Percentiles rank a stretch among this genome's conserved stretches.
phyloP scores from a whole-genome alignment of 2,113 vertebrate species.

The Chionodraco myersi region DNA sequence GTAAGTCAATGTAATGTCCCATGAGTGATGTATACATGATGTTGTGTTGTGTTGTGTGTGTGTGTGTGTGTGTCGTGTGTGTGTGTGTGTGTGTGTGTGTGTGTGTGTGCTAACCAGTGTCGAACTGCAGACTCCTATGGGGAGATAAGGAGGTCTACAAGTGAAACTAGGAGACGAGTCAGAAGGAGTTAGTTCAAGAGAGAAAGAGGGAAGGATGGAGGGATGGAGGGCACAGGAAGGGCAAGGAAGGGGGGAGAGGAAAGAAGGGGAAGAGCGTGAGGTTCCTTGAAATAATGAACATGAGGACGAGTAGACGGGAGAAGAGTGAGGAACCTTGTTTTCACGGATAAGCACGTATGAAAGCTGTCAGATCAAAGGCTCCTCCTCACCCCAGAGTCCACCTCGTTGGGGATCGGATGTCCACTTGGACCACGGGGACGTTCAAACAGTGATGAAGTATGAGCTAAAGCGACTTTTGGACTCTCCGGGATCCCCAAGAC shows the following conservation, averaged over 20 bases:
- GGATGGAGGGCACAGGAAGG: slow-evolving; percentile 50
- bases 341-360: slow-evolving; percentile 67
- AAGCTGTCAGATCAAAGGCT: slow-evolving; percentile 76
- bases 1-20: too few species aligned
- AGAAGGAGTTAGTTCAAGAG: slow-evolving; percentile 6
- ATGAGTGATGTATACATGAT: too few species aligned
- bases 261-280: not conserved
- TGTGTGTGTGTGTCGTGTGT: too few species aligned
- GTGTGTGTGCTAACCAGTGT: not conserved
- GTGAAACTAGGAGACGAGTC: not conserved
- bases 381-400: slow-evolving; percentile 42
- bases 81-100: too few species aligned
- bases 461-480: slow-evolving; percentile 32
- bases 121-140: slow-evolving; percentile 1
- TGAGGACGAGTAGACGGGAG: slow-evolving; percentile 30
- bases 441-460: slow-evolving; percentile 49
- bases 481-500: slow-evolving; percentile 37
- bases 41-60: too few species aligned
- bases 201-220: slow-evolving; percentile 30
- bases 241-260: slow-evolving; percentile 17
- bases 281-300: slow-evolving; percentile 53
- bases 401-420: slow-evolving; percentile 53
- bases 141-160: slow-evolving; percentile 31
- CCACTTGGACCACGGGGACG: slow-evolving; percentile 54
- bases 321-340: slow-evolving; percentile 58